Evolutionary conservation across 2,888 invertebrate species (phyloP).

Genomic region (Cyrtodaria siliqua): DNA sequence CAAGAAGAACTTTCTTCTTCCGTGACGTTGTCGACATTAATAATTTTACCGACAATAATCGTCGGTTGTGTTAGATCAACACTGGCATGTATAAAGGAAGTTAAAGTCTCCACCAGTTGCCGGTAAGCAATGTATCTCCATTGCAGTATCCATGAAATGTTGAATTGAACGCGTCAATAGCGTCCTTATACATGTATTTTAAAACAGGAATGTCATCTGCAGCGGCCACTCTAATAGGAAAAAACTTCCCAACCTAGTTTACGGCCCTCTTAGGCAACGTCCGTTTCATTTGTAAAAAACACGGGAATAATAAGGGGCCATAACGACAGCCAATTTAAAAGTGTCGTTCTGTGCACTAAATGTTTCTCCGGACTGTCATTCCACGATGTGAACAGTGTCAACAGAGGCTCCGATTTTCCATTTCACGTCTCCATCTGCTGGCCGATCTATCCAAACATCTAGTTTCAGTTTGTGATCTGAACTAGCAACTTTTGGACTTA

Average conservation of each 20-base stretch:
- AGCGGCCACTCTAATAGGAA: constrained; percentile 64
- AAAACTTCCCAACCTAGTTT: constrained; percentile 67
- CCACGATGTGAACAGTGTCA: constrained; percentile 78
- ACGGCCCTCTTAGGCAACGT: constrained; percentile 50
- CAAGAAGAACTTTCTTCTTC: constrained; percentile 61
- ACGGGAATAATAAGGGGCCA: constrained; percentile 69
- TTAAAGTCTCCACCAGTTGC: constrained; percentile 64
- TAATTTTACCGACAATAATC: constrained; percentile 69
- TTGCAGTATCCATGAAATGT: constrained; percentile 77
- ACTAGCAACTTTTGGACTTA: no score
- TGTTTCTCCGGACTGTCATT: constrained; percentile 63
- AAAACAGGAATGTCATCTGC: constrained; percentile 74
- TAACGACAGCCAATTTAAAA: constrained; percentile 71
- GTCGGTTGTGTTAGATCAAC: constrained; percentile 48
- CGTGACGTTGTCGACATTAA: constrained; percentile 73
- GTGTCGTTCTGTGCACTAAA: constrained; percentile 71
- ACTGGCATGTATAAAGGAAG: constrained; percentile 37
- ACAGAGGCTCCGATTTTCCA: constrained; percentile 53
- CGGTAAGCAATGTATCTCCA: constrained; percentile 79
- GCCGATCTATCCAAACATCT: no score
- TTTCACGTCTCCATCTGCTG: no score
- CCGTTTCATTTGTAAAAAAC: constrained; percentile 69
- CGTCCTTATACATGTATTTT: constrained; percentile 77
- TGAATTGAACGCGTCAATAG: constrained; percentile 67
- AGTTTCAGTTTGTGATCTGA: no score